phyloP scores from a whole-genome alignment of 35 echinoderm and acorn worm genomes.

The Stichopus chloronotus region DNA sequence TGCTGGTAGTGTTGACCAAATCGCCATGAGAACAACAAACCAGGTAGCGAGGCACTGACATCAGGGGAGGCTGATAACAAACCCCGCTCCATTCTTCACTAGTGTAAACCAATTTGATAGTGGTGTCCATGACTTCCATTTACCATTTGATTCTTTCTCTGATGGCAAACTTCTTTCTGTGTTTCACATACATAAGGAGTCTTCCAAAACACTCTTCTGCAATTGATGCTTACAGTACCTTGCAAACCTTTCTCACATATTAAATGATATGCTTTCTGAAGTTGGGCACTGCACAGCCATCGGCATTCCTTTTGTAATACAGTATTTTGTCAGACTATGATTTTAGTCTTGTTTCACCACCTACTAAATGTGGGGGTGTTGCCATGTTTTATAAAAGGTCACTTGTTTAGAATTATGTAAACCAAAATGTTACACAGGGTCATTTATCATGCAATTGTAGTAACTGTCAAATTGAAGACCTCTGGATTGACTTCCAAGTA shows the following conservation, averaged over 20 bases:
- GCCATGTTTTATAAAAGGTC: not conserved
- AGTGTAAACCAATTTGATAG: not conserved
- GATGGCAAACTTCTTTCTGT: not conserved
- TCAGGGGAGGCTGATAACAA: not conserved
- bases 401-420: not conserved
- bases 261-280: too few relatives aligned
- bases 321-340: not conserved
- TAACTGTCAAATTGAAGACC: not conserved
- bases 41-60: not conserved
- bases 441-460: not conserved
- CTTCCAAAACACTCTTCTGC: too few relatives aligned
- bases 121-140: not conserved
- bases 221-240: too few relatives aligned
- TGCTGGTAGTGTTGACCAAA: not conserved
- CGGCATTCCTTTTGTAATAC: not conserved
- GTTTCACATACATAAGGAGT: too few relatives aligned
- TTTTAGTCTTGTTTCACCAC: conserved; percentile 2
- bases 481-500: conserved; percentile 5
- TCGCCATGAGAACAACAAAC: not conserved
- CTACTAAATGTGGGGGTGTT: conserved; percentile 28
- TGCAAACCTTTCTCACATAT: too few relatives aligned
- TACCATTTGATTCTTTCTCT: not conserved
- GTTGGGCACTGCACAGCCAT: too few relatives aligned
- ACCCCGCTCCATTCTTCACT: not conserved
- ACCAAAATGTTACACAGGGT: not conserved